A percentile compares a stretch with the other conserved stretches of the same genome.
Conservation (phyloP, 2,888 invertebrate species). For the Ophraella communa region DNA sequence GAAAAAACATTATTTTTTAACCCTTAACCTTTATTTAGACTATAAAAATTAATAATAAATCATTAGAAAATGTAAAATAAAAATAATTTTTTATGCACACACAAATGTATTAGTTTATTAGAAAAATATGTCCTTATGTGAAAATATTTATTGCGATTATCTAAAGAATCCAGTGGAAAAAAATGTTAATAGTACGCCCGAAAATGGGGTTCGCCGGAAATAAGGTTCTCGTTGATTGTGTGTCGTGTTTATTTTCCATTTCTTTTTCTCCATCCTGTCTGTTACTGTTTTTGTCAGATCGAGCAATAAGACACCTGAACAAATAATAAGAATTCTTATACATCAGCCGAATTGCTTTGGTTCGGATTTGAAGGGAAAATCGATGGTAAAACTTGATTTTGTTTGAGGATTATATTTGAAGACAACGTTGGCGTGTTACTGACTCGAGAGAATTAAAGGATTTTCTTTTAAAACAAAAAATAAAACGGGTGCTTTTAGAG, state of each 20-base stretch:
- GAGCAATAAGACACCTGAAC: slow-evolving; percentile 45
- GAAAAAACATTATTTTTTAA: too few relatives aligned
- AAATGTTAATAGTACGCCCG: slow-evolving; percentile 24
- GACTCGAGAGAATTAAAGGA: slow-evolving; percentile 15
- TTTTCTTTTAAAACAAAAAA: slow-evolving; percentile 2
- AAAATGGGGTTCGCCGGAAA: slow-evolving; percentile 40
- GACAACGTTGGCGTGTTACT: slow-evolving; percentile 1
- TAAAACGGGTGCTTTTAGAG: too few relatives aligned
- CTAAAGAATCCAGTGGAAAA: slow-evolving; percentile 23
- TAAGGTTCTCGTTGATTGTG: slow-evolving; percentile 42
- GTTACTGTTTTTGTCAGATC: slow-evolving; percentile 42
- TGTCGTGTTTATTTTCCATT: slow-evolving; percentile 42
- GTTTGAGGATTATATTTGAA: slow-evolving; percentile 24
- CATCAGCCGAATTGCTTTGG: slow-evolving; percentile 26
- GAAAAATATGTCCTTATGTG: slow-evolving; percentile 7
- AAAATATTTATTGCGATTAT: slow-evolving; percentile 35
- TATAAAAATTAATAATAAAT: too few relatives aligned
- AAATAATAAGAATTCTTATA: slow-evolving; percentile 38
- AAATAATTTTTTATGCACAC: too few relatives aligned
- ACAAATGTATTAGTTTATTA: slow-evolving; percentile 2
- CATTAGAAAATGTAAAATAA: too few relatives aligned
- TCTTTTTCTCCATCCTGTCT: slow-evolving; percentile 32
- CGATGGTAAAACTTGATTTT: slow-evolving; percentile 25
- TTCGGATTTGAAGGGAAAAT: slow-evolving; percentile 28
- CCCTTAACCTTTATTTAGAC: too few relatives aligned